Base-by-base conservation (phyloP, 2,797 vertebrate species). In the Liasis olivaceus region DNA sequence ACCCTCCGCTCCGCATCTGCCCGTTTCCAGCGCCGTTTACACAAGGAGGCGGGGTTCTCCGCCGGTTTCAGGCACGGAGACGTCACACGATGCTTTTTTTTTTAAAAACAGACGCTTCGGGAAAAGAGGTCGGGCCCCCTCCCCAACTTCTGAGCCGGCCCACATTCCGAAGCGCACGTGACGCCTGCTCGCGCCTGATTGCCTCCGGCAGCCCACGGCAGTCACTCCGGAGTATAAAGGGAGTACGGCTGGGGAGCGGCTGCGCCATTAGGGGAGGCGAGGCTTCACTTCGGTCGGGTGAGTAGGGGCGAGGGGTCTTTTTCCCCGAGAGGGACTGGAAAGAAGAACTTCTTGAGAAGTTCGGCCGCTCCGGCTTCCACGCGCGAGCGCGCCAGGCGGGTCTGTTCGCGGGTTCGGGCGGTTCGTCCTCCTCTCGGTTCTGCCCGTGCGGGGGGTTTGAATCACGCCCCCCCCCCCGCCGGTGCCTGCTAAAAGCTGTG, bases 141-240 rank as follows among this genome's bases (percentile, higher is more conserved):
- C 2, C 31, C 24, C 62, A 4, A 17, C 24, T 15, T 24, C n/a
- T 15, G 42, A 6, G 31, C 64, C 56, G 59, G n/a, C 87, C 59
- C 86, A 88, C 66, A 15, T 77, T 14, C 86, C 58, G 42, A 7
- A 26, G 51, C 54, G 22, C 90, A 86, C 84, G 6, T 91, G 85
- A n/a, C 3, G 66, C 86, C 5, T 22, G 54, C 22, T 85, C 24
- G 77, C n/a, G n/a, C 31, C 31, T 17, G 62, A 36, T 56, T 31
- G 81, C 81, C 63, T 17, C 15, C 13, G 1, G 56, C 1, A 1
- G 20, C 64, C 20, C 36, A 84, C 13, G 8, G 87, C 20, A 64
- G 91, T 84, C 69, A 81, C 87, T 63, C 87, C 28, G 87, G 87
- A 31, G 59, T 64, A 92, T 88, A 92, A 60, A 88, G 62, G 28